Conservation (phyloP, 2,797 vertebrate genomes). For the Dicrostonyx torquatus region DNA sequence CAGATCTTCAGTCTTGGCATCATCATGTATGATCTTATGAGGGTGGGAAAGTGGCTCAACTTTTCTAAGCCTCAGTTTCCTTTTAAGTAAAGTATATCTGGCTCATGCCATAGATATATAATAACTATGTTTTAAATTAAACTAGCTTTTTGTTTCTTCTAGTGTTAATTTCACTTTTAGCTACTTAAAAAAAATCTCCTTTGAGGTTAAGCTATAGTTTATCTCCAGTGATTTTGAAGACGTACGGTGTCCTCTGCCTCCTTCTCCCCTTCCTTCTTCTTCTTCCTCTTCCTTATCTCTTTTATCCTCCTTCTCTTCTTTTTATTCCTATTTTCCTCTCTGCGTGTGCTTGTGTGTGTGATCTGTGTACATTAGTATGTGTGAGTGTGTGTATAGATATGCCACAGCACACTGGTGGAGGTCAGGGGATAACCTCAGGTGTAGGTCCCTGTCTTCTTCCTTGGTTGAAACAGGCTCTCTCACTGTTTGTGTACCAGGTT, state of each 20-base stretch:
- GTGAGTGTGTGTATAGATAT: not conserved
- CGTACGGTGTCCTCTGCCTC: not conserved
- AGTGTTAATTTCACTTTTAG: not conserved
- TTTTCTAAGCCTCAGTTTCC: not conserved
- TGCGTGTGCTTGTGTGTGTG: not conserved
- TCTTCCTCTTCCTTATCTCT: not conserved
- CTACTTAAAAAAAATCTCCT: not conserved
- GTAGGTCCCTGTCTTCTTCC: not conserved
- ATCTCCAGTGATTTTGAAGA: not conserved
- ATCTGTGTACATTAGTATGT: not conserved
- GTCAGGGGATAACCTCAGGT: not conserved
- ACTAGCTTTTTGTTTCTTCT: constrained; percentile 31
- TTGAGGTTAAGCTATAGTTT: not conserved
- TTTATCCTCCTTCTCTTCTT: not conserved
- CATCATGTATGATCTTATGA: not conserved
- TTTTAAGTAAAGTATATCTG: not conserved
- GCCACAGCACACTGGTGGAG: not conserved
- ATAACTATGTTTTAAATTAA: constrained; percentile 7
- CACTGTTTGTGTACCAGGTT: not conserved
- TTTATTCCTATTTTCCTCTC: not conserved
- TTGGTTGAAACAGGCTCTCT: not conserved
- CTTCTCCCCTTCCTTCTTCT: not conserved
- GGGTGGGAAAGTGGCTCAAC: not conserved
- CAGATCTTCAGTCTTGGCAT: not conserved
- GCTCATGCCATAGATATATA: not conserved